A percentile compares a stretch with the other conserved stretches of the same genome.
These are phyloP conservation scores for Pseudomyrmex sp. DNA, from an alignment of 1,140 invertebrate species.

Conservation along the genomic window DNA sequence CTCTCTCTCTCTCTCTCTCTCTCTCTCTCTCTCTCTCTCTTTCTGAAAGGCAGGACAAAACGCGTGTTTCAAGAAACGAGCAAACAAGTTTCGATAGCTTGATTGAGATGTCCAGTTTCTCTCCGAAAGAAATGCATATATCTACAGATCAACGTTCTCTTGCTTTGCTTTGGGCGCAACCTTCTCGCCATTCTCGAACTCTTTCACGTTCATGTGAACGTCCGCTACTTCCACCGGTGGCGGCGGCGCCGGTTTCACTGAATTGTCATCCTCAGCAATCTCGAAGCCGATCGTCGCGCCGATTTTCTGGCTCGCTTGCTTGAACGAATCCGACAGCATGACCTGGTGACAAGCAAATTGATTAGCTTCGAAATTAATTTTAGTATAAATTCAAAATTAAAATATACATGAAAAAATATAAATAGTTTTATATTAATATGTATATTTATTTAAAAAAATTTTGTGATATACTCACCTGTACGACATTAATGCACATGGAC, in stretches of 20 bases:
- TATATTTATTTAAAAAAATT: not conserved
- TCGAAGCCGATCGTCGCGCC: slow-evolving; percentile 94
- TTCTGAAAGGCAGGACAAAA: not conserved
- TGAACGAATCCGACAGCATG: slow-evolving; percentile 92
- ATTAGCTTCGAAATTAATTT: not conserved
- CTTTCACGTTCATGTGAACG: slow-evolving; percentile 72
- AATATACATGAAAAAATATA: no score
- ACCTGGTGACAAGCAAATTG: slow-evolving; percentile 82
- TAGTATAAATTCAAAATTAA: not conserved
- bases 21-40: no score
- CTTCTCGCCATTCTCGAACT: slow-evolving; percentile 70
- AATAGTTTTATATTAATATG: not conserved
- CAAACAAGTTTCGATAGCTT: not conserved
- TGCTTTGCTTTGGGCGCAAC: slow-evolving; percentile 79
- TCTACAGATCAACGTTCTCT: slow-evolving; percentile 78
- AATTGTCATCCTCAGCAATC: slow-evolving; percentile 89
- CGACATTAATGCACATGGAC: slow-evolving; percentile 98
- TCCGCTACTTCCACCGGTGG: slow-evolving; percentile 78
- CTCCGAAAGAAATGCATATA: slow-evolving; percentile 3
- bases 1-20: no score
- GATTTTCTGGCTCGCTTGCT: slow-evolving; percentile 93
- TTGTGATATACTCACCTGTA: slow-evolving; percentile 89
- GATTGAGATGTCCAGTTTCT: not conserved
- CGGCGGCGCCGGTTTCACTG: slow-evolving; percentile 73
- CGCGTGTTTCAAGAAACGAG: not conserved